Evolutionary conservation across 2,888 invertebrate species (phyloP).

Genomic region (Acronicta psi): DNA sequence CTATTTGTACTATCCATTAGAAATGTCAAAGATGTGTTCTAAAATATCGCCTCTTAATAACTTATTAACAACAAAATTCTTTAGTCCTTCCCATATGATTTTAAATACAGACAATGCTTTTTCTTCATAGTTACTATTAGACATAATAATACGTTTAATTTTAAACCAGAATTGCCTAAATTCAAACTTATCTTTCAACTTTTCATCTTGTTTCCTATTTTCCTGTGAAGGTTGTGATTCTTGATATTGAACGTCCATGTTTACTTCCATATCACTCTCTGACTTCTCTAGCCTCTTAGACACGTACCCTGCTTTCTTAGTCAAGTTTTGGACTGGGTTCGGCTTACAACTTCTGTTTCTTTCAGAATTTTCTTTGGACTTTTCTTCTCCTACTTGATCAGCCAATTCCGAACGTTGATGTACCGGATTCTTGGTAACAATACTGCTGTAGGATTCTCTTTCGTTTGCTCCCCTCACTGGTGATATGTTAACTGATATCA

Average conservation of each 20-base stretch:
- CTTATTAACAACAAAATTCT: background rate
- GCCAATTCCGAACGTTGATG: background rate
- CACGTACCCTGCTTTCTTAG: too few relatives aligned
- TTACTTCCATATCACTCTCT: background rate
- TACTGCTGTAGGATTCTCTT: background rate
- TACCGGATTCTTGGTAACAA: background rate
- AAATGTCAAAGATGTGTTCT: background rate
- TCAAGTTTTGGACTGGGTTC: too few relatives aligned
- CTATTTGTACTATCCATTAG: background rate
- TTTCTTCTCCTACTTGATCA: background rate
- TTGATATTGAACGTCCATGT: too few relatives aligned
- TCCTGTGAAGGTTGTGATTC: too few relatives aligned
- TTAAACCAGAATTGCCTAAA: conserved; percentile 7
- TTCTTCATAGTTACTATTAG: background rate
- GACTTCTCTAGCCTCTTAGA: too few relatives aligned
- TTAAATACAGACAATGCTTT: conserved; percentile 1
- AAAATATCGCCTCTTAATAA: background rate
- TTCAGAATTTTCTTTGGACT: background rate
- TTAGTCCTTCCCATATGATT: conserved; percentile 4
- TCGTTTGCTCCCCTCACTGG: background rate
- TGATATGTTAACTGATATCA: background rate
- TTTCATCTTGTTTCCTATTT: conserved; percentile 3
- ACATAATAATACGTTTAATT: conserved; percentile 10
- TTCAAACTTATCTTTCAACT: conserved; percentile 7
- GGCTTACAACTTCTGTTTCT: background rate